Conservation (phyloP, 2,797 vertebrate genomes). For the Rhinatrema bivittatum region DNA sequence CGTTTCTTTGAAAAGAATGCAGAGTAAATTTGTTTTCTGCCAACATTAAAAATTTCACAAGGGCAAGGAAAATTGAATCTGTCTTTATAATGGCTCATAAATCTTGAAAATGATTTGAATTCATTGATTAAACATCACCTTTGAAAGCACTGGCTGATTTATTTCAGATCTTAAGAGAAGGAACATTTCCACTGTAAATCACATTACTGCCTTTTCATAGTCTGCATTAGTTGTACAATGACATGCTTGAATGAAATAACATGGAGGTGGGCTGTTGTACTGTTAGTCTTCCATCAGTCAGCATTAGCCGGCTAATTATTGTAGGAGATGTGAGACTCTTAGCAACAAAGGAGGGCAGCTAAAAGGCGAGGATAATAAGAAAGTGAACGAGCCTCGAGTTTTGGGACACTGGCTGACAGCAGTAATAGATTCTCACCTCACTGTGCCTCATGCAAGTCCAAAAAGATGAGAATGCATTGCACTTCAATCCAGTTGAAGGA, state of each 20-base stretch:
- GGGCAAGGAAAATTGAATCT: slow-evolving; percentile 50
- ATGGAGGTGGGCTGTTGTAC: neutral
- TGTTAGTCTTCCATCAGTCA: slow-evolving; percentile 9
- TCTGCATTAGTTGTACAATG: slow-evolving; percentile 39
- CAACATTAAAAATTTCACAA: slow-evolving; percentile 42
- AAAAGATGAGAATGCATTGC: too few species aligned
- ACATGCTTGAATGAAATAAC: slow-evolving; percentile 32
- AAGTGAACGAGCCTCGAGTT: neutral
- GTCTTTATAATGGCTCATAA: slow-evolving; percentile 55
- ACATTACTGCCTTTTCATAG: slow-evolving; percentile 54
- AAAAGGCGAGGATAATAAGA: neutral
- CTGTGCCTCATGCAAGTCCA: neutral
- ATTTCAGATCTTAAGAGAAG: slow-evolving; percentile 49
- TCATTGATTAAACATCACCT: slow-evolving; percentile 55
- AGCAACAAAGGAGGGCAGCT: neutral
- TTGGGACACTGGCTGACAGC: neutral
- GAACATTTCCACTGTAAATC: slow-evolving; percentile 42
- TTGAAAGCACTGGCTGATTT: slow-evolving; percentile 54
- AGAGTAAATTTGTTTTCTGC: slow-evolving; percentile 38
- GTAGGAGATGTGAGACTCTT: neutral
- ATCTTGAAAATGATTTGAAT: slow-evolving; percentile 57
- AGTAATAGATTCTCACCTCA: neutral
- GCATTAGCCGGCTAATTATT: slow-evolving; percentile 20
- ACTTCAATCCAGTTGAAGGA: too few species aligned
- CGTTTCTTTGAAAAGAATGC: slow-evolving; percentile 29